Percentiles rank a stretch among this genome's conserved stretches.
Evolutionary conservation across 2,797 vertebrate genomes (phyloP).

Genomic region (Eulemur mongoz): DNA sequence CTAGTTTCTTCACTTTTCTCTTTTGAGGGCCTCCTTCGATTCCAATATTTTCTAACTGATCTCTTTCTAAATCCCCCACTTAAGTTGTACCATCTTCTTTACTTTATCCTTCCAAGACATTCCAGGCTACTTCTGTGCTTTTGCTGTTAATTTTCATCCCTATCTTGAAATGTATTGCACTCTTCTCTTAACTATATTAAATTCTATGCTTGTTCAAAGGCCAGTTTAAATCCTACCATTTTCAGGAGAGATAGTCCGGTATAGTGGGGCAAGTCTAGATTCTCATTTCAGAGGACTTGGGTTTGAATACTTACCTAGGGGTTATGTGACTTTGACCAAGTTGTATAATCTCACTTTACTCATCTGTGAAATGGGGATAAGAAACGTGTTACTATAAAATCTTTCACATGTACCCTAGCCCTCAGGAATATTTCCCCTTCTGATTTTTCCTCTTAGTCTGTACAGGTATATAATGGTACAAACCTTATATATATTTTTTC

Average conservation of each 20-base stretch:
- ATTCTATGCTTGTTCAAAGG: background rate
- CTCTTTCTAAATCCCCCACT: background rate
- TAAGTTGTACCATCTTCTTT: background rate
- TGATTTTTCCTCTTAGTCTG: background rate
- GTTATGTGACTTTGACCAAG: background rate
- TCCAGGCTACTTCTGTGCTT: background rate
- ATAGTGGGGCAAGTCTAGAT: background rate
- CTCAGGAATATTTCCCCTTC: background rate
- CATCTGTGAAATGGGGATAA: background rate
- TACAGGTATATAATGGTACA: background rate
- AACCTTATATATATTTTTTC: background rate
- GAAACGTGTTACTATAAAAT: background rate
- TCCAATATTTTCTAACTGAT: background rate
- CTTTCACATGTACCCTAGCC: background rate
- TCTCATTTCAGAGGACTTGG: background rate
- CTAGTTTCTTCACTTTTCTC: background rate
- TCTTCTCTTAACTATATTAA: slow-evolving; percentile 16
- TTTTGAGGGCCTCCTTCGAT: background rate
- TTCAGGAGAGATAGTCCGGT: background rate
- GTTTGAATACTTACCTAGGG: background rate
- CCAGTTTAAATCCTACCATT: background rate
- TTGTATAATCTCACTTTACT: background rate
- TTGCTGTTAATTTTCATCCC: background rate
- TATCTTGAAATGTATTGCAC: background rate
- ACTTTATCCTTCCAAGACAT: background rate